Conservation (phyloP, 2,888 invertebrate genomes). For the Ctena decussata region DNA sequence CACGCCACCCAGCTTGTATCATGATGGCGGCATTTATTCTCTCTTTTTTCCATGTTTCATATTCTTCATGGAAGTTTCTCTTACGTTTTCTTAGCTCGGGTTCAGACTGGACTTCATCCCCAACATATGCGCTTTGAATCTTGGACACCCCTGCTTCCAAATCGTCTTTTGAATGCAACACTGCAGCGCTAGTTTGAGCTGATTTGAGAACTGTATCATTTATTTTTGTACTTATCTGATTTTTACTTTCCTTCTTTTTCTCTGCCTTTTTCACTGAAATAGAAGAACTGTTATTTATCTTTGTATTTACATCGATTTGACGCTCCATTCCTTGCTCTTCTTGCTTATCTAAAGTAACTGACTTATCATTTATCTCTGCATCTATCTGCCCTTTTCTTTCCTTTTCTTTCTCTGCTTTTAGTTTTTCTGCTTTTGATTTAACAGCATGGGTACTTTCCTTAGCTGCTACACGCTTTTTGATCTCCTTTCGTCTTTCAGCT, state of each 20-base stretch:
- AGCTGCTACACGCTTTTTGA: not conserved
- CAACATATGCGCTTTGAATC: too few relatives aligned
- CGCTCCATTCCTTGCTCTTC: not conserved
- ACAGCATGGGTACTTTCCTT: constrained; percentile 18
- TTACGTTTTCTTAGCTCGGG: not conserved
- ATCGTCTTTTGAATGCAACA: not conserved
- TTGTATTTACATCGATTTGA: not conserved
- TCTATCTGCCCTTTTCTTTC: not conserved
- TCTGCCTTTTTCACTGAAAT: not conserved
- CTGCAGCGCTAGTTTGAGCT: not conserved
- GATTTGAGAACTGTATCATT: not conserved
- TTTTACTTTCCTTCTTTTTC: too few relatives aligned
- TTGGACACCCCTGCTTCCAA: not conserved
- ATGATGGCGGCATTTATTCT: constrained; percentile 53
- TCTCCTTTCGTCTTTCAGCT: constrained; percentile 53
- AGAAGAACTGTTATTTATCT: not conserved
- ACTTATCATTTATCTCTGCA: not conserved
- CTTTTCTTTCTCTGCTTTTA: constrained; percentile 9
- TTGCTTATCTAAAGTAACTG: not conserved
- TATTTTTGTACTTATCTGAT: not conserved
- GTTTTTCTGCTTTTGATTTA: constrained; percentile 31
- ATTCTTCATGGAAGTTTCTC: constrained; percentile 40
- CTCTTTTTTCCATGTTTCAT: constrained; percentile 47
- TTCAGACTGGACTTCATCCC: not conserved
- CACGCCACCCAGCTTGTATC: constrained; percentile 60